Base-by-base conservation (phyloP, 37 sponge, comb jelly and placozoan genomes). In the Aplysina aerophoba region DNA sequence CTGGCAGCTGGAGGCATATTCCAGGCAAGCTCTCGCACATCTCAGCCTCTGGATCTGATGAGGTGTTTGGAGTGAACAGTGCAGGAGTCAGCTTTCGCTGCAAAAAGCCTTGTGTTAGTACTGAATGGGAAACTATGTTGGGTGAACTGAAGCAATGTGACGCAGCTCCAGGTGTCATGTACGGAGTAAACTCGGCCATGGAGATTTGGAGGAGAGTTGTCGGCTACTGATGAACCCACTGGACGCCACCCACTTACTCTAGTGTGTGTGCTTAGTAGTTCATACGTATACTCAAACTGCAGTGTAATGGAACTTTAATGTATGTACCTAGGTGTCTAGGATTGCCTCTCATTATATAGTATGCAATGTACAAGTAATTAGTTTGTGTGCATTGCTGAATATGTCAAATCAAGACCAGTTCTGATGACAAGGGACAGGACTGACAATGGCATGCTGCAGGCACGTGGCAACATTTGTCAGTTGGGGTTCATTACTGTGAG, bases 41-140 rank as follows among this genome's bases (percentile, higher is more conserved):
- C 15, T 72, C 91, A 21, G 87, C 77, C 21, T 83, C 84, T 34
- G 91, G 91, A 22, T 2, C 27, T 28, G 20, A 86, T 54, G 86
- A 86, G 41, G 50, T 90, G 34, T 90, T 86, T 83, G 74, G 74
- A 38, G 36, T 73, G 21, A 73, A 33, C 27, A 14, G 8, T 3
- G 39, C 36, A 4, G 37, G 27, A 22, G 22, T 28, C 22, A 12
- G 4, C 35, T 73, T 16, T 36, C 36, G 36, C 22, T 73, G 74
- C 27, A 30, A 33, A 4, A 73, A 36, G 37, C 74, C 74, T 2
- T 73, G 74, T 30, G 22, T 36, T 73, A 36, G 74, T n/a, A 19
- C 59, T 28, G 37, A 73, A 34, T 73, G 74, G 74, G 27, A 73
- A 13, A 12, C 21, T 4, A 73, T 73, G 36, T 5, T 28, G 3